Evolutionary conservation across 2,888 invertebrate genomes (phyloP).

Genomic region (Xestia sexstrigata): DNA sequence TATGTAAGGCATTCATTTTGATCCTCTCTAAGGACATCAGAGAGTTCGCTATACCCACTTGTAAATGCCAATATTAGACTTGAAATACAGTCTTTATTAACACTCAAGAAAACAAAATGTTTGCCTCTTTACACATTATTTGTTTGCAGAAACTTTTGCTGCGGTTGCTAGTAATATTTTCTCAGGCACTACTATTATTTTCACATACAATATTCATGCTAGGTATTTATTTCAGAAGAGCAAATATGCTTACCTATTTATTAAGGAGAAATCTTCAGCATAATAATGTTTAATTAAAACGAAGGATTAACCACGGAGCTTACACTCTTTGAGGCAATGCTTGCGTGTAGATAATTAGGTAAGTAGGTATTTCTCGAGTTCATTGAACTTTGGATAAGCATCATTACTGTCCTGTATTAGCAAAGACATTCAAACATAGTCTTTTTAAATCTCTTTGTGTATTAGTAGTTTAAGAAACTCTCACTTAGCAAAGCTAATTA

Average conservation of each 20-base stretch:
- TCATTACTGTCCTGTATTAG: neutral
- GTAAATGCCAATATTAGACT: constrained; percentile 28
- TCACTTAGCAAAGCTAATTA: neutral
- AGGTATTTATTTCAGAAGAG: neutral
- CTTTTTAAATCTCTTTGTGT: too few species aligned
- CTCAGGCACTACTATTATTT: neutral
- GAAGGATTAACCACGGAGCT: constrained; percentile 17
- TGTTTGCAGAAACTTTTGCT: constrained; percentile 2
- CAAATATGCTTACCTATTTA: neutral
- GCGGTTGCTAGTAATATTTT: constrained; percentile 3
- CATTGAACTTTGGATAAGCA: neutral
- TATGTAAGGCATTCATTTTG: constrained; percentile 5
- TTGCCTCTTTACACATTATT: constrained; percentile 7
- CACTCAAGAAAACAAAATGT: constrained; percentile 29
- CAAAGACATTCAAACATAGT: too few species aligned
- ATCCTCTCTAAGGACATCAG: neutral
- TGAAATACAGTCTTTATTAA: constrained; percentile 28
- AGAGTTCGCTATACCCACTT: constrained; percentile 2
- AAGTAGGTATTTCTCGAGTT: constrained; percentile 9
- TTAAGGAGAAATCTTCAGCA: neutral
- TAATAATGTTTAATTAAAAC: constrained; percentile 24
- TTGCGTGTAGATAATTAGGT: constrained; percentile 4
- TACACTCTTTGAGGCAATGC: constrained; percentile 3
- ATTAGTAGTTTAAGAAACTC: neutral
- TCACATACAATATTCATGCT: neutral